Percentiles rank a stretch among this genome's conserved stretches.
phyloP scores from a whole-genome alignment of 2,113 vertebrate genomes.

The Sprattus sprattus region DNA sequence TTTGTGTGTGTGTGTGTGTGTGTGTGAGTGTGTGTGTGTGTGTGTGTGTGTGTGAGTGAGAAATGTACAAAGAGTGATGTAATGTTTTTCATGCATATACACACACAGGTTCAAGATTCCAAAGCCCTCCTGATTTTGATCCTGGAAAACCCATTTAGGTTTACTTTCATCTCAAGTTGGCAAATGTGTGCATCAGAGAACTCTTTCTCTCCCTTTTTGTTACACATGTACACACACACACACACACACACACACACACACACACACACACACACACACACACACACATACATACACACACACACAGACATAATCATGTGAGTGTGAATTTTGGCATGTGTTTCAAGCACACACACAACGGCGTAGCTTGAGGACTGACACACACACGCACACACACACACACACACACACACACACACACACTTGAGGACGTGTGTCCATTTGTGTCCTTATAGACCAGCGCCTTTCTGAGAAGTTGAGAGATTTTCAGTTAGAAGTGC shows the following conservation, averaged over 20 bases:
- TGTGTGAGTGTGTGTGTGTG: not conserved
- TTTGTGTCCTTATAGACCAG: too few relatives aligned
- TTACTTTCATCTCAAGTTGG: not conserved
- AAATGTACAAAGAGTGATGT: not conserved
- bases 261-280: not conserved
- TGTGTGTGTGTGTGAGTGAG: not conserved
- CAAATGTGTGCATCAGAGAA: not conserved
- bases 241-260: slow-evolving; percentile 1
- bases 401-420: too few relatives aligned
- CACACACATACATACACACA: not conserved
- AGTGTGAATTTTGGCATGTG: slow-evolving; percentile 61
- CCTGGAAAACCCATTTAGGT: not conserved
- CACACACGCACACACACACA: slow-evolving; percentile 35
- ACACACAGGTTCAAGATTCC: not conserved
- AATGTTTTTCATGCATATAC: not conserved
- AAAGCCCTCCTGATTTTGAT: not conserved
- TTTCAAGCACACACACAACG: not conserved
- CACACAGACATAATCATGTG: slow-evolving; percentile 38
- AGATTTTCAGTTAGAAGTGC: too few relatives aligned
- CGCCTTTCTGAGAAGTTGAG: too few relatives aligned
- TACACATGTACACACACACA: slow-evolving; percentile 4
- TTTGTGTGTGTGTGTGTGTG: not conserved
- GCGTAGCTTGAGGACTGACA: not conserved
- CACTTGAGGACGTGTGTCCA: too few relatives aligned
- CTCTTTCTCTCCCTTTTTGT: not conserved